Evolutionary conservation across 2,113 vertebrate species (phyloP), one percentile per base, ranked within the genome.

Genomic region (Pardalotus punctatus): DNA sequence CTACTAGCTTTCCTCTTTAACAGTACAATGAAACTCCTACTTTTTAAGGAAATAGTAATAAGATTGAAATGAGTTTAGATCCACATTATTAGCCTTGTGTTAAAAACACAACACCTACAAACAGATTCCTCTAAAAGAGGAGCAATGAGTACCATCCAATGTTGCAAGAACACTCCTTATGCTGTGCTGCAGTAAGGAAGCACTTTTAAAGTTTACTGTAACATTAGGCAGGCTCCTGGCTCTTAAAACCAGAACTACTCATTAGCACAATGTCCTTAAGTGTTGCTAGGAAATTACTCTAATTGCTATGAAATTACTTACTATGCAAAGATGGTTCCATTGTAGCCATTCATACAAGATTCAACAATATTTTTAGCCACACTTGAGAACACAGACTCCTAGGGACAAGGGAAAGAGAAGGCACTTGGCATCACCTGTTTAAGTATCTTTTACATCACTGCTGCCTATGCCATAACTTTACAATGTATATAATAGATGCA

Each of bases 281-380:
- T 10, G 11, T 22, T 38, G 48, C 45, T 65, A 47, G n/a, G n/a
- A 86, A 91, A 90, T 40, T 12, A 47, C 61, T 58, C n/a, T 22
- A 61, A 54, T 18, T 40, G 48, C 50, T 21, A 17, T 2, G 7
- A 76, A 98, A 65, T 50, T 5, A 81, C 99, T 99, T 98, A 99
- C 99, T 99, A 99, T 40, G 99, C 99, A 98, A 99, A 99, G 97
- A 99, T 99, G 77, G 99, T 99, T 36, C 99, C 99, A 40, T 99
- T 99, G 94, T 99, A 99, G 80, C 99, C 99, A 61, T 99, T 99
- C 97, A 99, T 98, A 80, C 99, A 99, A 15, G 99, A 99, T 92
- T 99, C 99, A 93, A 99, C 98, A 64, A 99, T 99, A 94, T 98
- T 98, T 98, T 99, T 99, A 82, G 98, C 99, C 94, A 99, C 99